Base-by-base conservation (phyloP, 2,113 vertebrate species). In the Tupaia tana region DNA sequence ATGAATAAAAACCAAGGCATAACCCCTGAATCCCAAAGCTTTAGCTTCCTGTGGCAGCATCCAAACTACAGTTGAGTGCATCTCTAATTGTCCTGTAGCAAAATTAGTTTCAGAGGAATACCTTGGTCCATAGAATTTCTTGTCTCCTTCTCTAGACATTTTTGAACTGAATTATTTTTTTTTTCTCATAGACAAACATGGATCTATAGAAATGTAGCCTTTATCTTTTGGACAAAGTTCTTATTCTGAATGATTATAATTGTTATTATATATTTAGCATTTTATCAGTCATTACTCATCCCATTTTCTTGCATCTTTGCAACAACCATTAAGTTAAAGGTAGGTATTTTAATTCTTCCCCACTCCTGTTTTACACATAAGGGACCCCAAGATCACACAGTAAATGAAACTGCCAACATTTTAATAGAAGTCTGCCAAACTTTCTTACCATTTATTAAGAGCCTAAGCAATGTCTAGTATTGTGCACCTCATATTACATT, bases 1-100 rank as follows among this genome's bases (percentile, higher is more conserved):
- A 84, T 67, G 34, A 77, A 80, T 95, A 91, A 95, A 95, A 89
- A n/a, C 2, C 4, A 84, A 74, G 29, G 16, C 2, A 31, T 67
- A 56, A 31, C 3, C 0, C 54, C 52, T 71, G 70, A 93, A 75
- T 69, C 6, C 24, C n/a, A 73, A 66, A 56, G 16, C 18, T 54
- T 67, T 79, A 80, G 16, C 15, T 87, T 94, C 25, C 29, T 66
- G 15, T 81, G 20, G 5, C 19, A 29, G 19, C 7, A 71, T 29
- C 89, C 19, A 86, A 31, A 86, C 12, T 25, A 5, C 27, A 79
- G 31, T 63, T 43, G 15, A 63, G 9, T 58, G 81, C 43, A 43
- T 91, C 80, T 52, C 22, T 77, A 73, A 77, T 66, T 59, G 7
- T 15, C 9, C 5, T 79, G 1, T 43, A 31, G n/a, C 2, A 12